Evolutionary conservation across 2,113 vertebrate species (phyloP).

Genomic region (Puntigrus tetrazona): DNA sequence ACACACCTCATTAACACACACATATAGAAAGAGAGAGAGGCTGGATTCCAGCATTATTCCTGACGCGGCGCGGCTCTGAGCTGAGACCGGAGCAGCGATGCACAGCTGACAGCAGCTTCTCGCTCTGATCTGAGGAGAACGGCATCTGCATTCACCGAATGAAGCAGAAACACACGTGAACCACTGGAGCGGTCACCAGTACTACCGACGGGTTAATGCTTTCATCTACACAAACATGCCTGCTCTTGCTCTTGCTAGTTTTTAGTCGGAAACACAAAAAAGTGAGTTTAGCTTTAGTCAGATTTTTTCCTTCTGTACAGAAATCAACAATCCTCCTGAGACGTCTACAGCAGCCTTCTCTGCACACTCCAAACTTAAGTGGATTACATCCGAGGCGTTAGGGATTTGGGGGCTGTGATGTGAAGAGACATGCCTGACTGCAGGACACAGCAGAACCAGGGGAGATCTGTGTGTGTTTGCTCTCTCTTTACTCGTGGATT

Average conservation of each 20-base stretch:
- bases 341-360: background rate
- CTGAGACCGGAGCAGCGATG: background rate
- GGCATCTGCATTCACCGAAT: slow-evolving; percentile 19
- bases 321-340: background rate
- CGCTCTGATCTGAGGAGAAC: background rate
- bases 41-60: background rate
- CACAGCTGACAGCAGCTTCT: background rate
- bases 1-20: slow-evolving; percentile 14
- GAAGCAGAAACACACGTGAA: slow-evolving; percentile 17
- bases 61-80: background rate
- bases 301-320: background rate
- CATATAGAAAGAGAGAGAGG: background rate
- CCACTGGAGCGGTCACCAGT: slow-evolving; percentile 44
- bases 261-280: slow-evolving; percentile 32
- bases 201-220: background rate
- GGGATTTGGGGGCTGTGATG: slow-evolving; percentile 57
- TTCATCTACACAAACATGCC: slow-evolving; percentile 47
- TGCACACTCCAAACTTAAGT: slow-evolving; percentile 43
- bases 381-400: slow-evolving; percentile 64
- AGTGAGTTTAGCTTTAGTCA: slow-evolving; percentile 49
- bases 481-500: slow-evolving; percentile 69
- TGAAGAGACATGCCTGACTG: slow-evolving; percentile 55
- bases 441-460: slow-evolving; percentile 66
- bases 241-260: slow-evolving; percentile 27
- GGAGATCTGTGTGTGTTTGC: slow-evolving; percentile 53